These are phyloP conservation scores for Calameuta idolon DNA, from an alignment of 2,888 invertebrate genomes.

Conservation along the genomic window DNA sequence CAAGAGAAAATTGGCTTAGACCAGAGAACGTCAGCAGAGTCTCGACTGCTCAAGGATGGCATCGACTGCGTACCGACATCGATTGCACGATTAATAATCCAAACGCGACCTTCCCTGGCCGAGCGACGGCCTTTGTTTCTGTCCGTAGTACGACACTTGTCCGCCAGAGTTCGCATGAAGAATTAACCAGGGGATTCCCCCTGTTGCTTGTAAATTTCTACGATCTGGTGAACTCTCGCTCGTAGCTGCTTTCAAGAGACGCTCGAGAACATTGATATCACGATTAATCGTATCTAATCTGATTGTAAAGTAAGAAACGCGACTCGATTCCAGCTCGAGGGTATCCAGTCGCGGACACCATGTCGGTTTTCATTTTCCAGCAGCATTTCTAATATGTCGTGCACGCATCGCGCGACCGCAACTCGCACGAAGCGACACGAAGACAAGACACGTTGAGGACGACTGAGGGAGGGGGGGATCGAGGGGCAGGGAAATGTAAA, in stretches of 20 bases:
- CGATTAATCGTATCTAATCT: neutral
- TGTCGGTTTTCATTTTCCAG: constrained; percentile 38
- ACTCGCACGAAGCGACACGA: constrained; percentile 4
- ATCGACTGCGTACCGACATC: constrained; percentile 37
- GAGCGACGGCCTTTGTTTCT: neutral
- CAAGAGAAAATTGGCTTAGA: constrained; percentile 27
- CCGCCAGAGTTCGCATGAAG: neutral
- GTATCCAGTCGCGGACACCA: neutral
- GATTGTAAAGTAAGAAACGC: neutral
- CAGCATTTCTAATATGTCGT: constrained; percentile 39
- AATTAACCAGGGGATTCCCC: neutral
- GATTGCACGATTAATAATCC: constrained; percentile 59
- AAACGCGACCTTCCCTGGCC: constrained; percentile 38
- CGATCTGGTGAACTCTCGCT: neutral
- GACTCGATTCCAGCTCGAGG: neutral
- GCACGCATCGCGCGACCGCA: constrained; percentile 35
- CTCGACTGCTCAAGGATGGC: neutral
- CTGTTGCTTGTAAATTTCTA: neutral
- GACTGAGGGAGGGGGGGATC: neutral
- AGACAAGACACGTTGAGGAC: neutral
- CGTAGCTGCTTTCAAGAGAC: neutral
- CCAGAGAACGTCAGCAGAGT: constrained; percentile 25
- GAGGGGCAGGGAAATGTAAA: neutral
- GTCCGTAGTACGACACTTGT: neutral
- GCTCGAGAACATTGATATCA: neutral